Evolutionary conservation across 2,797 vertebrate genomes (phyloP).

Genomic region (Knipowitschia caucasica): DNA sequence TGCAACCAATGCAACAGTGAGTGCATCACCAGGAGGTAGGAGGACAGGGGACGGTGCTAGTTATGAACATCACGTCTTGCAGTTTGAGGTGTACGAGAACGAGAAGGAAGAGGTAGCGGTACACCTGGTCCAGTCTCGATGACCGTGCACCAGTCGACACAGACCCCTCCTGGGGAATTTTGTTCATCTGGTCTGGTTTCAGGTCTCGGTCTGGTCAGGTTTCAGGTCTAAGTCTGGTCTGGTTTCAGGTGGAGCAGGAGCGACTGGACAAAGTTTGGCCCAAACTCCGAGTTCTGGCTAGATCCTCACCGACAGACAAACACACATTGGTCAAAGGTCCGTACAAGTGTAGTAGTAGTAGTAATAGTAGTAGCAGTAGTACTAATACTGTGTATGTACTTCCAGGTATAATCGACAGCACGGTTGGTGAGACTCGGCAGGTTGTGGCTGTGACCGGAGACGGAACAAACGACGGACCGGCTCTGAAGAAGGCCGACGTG

Average conservation of each 20-base stretch:
- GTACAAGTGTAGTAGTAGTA: neutral
- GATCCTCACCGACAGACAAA: constrained; percentile 96
- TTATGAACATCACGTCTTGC: no score
- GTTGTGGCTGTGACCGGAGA: constrained; percentile 98
- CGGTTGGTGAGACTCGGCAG: constrained; percentile 86
- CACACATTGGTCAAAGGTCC: constrained; percentile 71
- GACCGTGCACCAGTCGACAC: no score
- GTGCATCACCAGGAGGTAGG: no score
- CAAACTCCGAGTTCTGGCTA: constrained; percentile 90
- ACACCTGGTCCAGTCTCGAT: no score
- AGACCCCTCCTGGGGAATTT: no score
- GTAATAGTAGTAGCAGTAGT: neutral
- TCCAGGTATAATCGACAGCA: constrained; percentile 97
- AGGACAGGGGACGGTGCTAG: no score
- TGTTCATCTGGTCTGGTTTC: no score
- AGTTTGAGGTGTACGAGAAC: no score
- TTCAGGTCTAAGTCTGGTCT: neutral
- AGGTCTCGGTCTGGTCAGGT: rapidly evolving
- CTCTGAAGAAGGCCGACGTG: constrained; percentile 96
- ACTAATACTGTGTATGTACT: rapidly evolving
- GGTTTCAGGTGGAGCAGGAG: constrained; percentile 90
- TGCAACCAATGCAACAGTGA: no score
- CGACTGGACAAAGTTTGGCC: constrained; percentile 97
- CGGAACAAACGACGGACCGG: constrained; percentile 95
- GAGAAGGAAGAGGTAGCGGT: no score